Conservation (phyloP, 2,888 invertebrate genomes). For the Coecobrya sp. region DNA sequence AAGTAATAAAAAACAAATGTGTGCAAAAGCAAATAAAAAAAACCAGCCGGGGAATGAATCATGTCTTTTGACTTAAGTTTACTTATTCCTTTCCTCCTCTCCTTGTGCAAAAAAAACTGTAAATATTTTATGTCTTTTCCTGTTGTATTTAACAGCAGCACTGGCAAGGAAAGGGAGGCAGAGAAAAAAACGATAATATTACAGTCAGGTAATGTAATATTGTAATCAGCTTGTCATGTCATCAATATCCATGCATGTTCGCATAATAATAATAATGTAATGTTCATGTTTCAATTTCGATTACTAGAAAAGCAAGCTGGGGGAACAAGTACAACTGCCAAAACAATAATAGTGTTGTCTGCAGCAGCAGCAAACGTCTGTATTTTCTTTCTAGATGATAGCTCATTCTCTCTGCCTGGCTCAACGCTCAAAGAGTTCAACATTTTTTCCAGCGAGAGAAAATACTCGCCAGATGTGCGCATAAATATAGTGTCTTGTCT, state of each 20-base stretch:
- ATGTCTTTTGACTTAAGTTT: constrained; percentile 39
- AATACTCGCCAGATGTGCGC: constrained; percentile 23
- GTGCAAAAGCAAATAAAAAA: constrained; percentile 49
- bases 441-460: constrained; percentile 34
- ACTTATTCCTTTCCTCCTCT: neutral
- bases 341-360: constrained; percentile 10
- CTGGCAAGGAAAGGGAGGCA: neutral
- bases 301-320: neutral
- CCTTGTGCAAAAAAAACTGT: constrained; percentile 49
- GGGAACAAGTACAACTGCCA: constrained; percentile 12
- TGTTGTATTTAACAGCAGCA: neutral
- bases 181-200: neutral
- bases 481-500: neutral
- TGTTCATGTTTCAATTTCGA: constrained; percentile 25
- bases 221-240: constrained; percentile 42
- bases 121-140: constrained; percentile 41
- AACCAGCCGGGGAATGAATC: constrained; percentile 4
- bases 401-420: neutral
- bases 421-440: constrained; percentile 15
- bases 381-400: neutral
- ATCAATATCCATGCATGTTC: constrained; percentile 8
- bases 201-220: constrained; percentile 40
- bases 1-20: constrained; percentile 23
- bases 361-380: neutral
- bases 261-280: neutral